Evolutionary conservation across 2,797 vertebrate genomes (phyloP), one percentile per base, ranked within the genome.

Genomic region (Lacerta bilineata): DNA sequence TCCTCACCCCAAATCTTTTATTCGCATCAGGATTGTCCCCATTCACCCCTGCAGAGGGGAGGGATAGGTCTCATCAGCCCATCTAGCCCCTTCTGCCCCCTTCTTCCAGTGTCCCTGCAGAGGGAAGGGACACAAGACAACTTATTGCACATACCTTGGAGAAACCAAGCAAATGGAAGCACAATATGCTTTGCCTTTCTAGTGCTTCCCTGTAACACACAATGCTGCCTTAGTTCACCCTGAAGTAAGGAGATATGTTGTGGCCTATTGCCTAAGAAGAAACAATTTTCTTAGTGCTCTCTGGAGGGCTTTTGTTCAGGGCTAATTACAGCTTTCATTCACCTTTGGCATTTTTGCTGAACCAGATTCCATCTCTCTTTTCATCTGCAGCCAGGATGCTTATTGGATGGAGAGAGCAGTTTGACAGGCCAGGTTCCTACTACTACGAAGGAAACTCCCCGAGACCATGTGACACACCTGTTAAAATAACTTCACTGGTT

Each of bases 301-400:
- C 55, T 39, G 55, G 79, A 61, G 29, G 81, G 64, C 9, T 46
- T 83, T 83, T n/a, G 27, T 83, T 82, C 80, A 7, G 29, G 39
- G 41, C 36, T 68, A 68, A 82, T 68, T 66, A 18, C 61, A 68
- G 80, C 11, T 25, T 78, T 10, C 2, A 18, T 33, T 88, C 4
- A 74, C 33, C 18, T 87, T 89, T 6, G 55, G 33, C 41, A 39
- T 29, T 83, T 83, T 68, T 3, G 17, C 87, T 84, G 84, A 87
- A 36, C 3, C 81, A 85, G 36, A 36, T 33, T 69, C 23, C 55
- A 25, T 46, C 10, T 1, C 11, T 13, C 74, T 69, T 72, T 87
- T 79, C 27, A 36, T 69, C 2, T 69, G 86, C 83, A 29, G 76
- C 77, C 85, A 66, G 85, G 39, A 25, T 2, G 1, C 1, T 75